phyloP scores from a whole-genome alignment of 53 echinoderm and acorn worm species.

The Echinometra lucunter region DNA sequence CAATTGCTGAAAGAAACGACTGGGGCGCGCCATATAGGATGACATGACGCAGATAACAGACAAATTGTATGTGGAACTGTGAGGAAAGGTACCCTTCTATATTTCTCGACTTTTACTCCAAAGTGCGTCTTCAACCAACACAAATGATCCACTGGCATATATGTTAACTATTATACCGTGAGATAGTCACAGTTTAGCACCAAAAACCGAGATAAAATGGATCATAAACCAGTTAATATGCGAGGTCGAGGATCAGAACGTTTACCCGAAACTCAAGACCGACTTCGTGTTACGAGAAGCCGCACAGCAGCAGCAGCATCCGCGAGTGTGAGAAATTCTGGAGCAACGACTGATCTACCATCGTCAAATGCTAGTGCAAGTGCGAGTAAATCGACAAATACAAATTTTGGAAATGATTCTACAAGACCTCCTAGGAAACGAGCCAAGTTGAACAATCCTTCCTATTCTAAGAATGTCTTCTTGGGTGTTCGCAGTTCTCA shows the following conservation, averaged over 20 bases:
- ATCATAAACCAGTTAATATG: background rate
- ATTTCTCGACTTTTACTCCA: constrained; percentile 18
- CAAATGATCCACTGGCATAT: constrained; percentile 35
- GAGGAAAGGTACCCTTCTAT: background rate
- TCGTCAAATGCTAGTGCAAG: background rate
- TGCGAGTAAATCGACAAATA: constrained; percentile 2
- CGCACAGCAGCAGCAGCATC: constrained; percentile 55
- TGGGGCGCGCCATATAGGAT: background rate
- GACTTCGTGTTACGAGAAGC: constrained; percentile 35
- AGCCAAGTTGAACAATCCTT: constrained; percentile 11
- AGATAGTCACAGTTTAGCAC: background rate
- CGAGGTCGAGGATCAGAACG: background rate
- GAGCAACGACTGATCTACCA: background rate
- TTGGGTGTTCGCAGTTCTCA: constrained; percentile 47
- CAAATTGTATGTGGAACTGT: background rate
- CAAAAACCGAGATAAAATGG: constrained; percentile 23
- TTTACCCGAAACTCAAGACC: background rate
- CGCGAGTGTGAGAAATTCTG: constrained; percentile 4
- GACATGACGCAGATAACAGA: constrained; percentile 50
- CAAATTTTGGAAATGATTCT: background rate
- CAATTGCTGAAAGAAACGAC: constrained; percentile 2
- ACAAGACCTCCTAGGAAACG: constrained; percentile 49
- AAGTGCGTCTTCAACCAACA: background rate
- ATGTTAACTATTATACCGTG: background rate
- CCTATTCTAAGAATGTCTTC: constrained; percentile 8